Percentiles rank a stretch among this genome's conserved stretches.
phyloP scores from a whole-genome alignment of 1,140 invertebrate species.

The Drosophila sp. region DNA sequence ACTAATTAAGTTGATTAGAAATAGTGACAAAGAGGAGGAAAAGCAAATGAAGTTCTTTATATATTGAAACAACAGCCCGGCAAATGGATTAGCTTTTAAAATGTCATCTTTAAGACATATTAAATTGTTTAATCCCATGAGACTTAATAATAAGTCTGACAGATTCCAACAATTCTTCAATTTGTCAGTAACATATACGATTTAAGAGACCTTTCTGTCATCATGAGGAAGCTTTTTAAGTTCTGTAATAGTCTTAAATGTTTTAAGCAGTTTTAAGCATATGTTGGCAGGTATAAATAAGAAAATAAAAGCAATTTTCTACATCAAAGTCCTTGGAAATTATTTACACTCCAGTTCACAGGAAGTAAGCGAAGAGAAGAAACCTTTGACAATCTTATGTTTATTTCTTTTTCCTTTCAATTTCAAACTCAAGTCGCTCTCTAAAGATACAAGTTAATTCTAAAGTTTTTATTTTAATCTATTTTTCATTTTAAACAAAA shows the following conservation, averaged over 20 bases:
- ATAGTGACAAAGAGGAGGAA: too few relatives aligned
- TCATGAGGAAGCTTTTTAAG: not conserved
- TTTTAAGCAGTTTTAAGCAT: not conserved
- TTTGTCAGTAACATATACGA: too few relatives aligned
- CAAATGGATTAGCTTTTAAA: not conserved
- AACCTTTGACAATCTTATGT: constrained; percentile 16
- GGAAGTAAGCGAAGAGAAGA: not conserved
- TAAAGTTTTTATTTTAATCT: not conserved
- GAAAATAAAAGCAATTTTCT: not conserved
- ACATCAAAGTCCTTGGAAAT: constrained; percentile 30
- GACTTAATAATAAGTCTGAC: too few relatives aligned
- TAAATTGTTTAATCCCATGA: too few relatives aligned
- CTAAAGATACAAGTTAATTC: constrained; percentile 2
- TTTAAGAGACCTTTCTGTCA: not conserved
- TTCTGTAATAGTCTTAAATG: constrained; percentile 7
- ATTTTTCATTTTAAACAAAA: not conserved
- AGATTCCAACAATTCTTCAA: too few relatives aligned
- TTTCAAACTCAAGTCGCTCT: not conserved
- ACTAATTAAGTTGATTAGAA: constrained; percentile 32
- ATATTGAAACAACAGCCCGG: not conserved
- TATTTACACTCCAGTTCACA: constrained; percentile 19
- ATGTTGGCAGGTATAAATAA: constrained; percentile 3
- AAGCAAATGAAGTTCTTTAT: not conserved
- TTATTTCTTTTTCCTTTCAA: not conserved
- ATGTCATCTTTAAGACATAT: too few relatives aligned